Conservation (phyloP, 2,888 invertebrate species). For the Torymus auratus region DNA sequence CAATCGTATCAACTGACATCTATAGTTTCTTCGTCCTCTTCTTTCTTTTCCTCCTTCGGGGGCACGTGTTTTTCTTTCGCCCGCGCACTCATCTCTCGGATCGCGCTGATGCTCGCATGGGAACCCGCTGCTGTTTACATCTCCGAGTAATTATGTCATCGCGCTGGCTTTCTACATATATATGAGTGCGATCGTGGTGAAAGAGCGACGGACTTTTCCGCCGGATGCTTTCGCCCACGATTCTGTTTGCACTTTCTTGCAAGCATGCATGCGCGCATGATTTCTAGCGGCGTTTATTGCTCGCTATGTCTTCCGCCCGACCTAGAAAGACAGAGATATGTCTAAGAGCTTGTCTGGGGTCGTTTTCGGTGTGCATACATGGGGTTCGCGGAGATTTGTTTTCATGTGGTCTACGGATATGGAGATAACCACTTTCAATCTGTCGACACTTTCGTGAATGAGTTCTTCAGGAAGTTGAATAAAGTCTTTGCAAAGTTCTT, state of each 20-base stretch:
- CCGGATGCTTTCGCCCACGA: neutral
- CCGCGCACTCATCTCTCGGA: conserved; percentile 28
- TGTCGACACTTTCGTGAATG: too few species aligned
- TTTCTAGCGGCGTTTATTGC: too few species aligned
- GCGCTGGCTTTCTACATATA: conserved; percentile 12
- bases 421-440: too few species aligned
- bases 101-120: conserved; percentile 48
- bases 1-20: conserved; percentile 57
- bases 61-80: conserved; percentile 8
- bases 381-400: too few species aligned
- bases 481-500: too few species aligned
- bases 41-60: conserved; percentile 3
- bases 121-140: conserved; percentile 30
- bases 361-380: too few species aligned
- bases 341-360: too few species aligned
- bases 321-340: too few species aligned
- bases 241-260: conserved; percentile 6
- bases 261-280: neutral
- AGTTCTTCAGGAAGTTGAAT: too few species aligned
- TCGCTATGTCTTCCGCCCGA: too few species aligned
- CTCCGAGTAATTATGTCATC: conserved; percentile 45
- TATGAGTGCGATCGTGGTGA: conserved; percentile 5
- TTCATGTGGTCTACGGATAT: too few species aligned
- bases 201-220: neutral
- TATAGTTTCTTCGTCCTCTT: conserved; percentile 38